Base-by-base conservation (phyloP, 1,140 invertebrate genomes). In the Heliconius hermathena region DNA sequence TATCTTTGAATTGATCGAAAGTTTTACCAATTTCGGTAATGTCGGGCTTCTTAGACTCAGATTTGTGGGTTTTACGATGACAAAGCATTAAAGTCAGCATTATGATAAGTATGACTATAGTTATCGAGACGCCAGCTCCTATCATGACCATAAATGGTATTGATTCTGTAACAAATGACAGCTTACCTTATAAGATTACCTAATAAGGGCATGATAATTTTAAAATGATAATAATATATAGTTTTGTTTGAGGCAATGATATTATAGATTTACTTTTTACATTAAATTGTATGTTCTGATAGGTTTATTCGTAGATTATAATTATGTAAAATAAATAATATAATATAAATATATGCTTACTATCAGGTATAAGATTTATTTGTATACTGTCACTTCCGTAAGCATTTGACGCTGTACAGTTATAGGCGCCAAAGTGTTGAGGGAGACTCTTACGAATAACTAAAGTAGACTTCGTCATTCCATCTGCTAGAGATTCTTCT, bases 341-440 rank as follows among this genome's bases (percentile, higher is more conserved):
- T 41, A 41, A 13, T 4, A 41, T 13, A 13, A 13, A 41, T 13
- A 41, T 41, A 41, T 13, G 92, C 97, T 98, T 96, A 99, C 98
- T 97, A 95, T 98, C 97, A 82, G 97, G 96, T 87, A 97, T 96
- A 70, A 99, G 95, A 73, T 96, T 96, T 74, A 99, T 99, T 84
- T 98, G 96, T 74, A 97, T 95, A 16, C 96, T 97, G 88, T 98
- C 98, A 46, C 96, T 96, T n/a, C 99, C 98, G 90, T 98, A 99
- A 22, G 96, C 96, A 92, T 99, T 99, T 57, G 96, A 96, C 4
- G 99, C 98, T 60, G 98, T 98, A 91, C 99, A 99, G 93, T 99
- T 99, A 95, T 99, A 99, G 75, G 96, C 94, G 20, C 98, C 98
- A 91, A 98, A 99, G 91, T 99, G 98, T 79, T 96, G 96, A 57